Evolutionary conservation across 2,113 vertebrate genomes (phyloP).

Genomic region (Phycodurus eques): DNA sequence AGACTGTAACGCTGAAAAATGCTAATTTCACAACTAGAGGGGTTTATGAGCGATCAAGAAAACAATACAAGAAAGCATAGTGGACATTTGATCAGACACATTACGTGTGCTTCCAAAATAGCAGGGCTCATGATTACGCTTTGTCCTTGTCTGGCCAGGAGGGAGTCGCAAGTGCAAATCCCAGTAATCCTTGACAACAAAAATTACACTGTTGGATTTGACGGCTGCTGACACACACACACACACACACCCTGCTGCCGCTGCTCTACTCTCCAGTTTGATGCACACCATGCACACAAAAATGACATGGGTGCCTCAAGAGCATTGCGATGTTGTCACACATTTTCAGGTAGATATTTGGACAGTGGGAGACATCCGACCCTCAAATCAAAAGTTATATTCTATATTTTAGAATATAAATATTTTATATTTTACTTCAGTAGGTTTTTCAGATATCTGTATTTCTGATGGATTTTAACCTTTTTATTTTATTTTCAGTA

Average conservation of each 20-base stretch:
- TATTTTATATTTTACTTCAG: too few relatives aligned
- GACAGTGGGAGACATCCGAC: too few relatives aligned
- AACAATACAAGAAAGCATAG: background rate
- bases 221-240: slow-evolving; percentile 1
- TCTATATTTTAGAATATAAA: too few relatives aligned
- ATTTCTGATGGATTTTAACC: too few relatives aligned
- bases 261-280: background rate
- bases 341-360: too few relatives aligned
- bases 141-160: slow-evolving; percentile 27
- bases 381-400: too few relatives aligned
- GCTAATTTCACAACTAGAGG: background rate
- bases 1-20: background rate
- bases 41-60: background rate
- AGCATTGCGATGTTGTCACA: too few relatives aligned
- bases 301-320: background rate
- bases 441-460: too few relatives aligned
- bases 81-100: background rate
- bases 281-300: background rate
- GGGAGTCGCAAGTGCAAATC: slow-evolving; percentile 38
- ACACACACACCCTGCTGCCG: background rate
- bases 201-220: slow-evolving; percentile 38
- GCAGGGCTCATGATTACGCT: slow-evolving; percentile 26
- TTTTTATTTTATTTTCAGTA: too few relatives aligned
- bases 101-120: slow-evolving; percentile 31
- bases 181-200: slow-evolving; percentile 48